A percentile compares a stretch with the other conserved stretches of the same genome.
Evolutionary conservation across 2,113 vertebrate species (phyloP).

Genomic region (Tetraodon nigroviridis): DNA sequence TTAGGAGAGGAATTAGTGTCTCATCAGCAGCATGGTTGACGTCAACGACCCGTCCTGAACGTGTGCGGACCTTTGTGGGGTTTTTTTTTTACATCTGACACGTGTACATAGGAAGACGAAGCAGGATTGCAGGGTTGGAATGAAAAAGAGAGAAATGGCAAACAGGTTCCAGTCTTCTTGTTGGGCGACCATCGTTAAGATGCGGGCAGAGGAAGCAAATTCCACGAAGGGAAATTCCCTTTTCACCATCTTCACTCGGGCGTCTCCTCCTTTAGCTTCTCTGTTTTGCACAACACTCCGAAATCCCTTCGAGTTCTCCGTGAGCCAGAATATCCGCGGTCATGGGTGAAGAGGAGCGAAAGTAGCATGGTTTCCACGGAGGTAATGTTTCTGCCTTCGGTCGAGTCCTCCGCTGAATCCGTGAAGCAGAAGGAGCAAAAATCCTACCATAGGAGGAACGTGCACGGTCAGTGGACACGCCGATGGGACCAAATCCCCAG

Average conservation of each 20-base stretch:
- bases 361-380: conserved; percentile 38
- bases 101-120: conserved; percentile 45
- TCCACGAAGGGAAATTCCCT: neutral
- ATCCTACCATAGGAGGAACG: conserved; percentile 99
- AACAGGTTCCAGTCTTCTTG: conserved; percentile 13
- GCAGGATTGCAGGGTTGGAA: conserved; percentile 38
- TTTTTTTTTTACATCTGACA: conserved; percentile 34
- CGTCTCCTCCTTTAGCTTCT: conserved; percentile 3
- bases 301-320: conserved; percentile 1
- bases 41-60: conserved; percentile 23
- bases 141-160: conserved; percentile 20
- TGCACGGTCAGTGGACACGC: conserved; percentile 59
- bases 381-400: conserved; percentile 51
- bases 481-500: conserved; percentile 62
- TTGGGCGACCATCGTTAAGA: conserved; percentile 2
- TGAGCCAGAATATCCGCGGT: conserved; percentile 35
- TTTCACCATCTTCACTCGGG: neutral
- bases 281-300: conserved; percentile 6
- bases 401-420: conserved; percentile 40
- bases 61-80: conserved; percentile 29
- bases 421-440: conserved; percentile 81
- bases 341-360: conserved; percentile 33
- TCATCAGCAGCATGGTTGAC: conserved; percentile 29
- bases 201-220: conserved; percentile 11
- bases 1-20: conserved; percentile 31